phyloP scores from a whole-genome alignment of 2,888 invertebrate genomes.

The Cataglyphis rosenhaueri region DNA sequence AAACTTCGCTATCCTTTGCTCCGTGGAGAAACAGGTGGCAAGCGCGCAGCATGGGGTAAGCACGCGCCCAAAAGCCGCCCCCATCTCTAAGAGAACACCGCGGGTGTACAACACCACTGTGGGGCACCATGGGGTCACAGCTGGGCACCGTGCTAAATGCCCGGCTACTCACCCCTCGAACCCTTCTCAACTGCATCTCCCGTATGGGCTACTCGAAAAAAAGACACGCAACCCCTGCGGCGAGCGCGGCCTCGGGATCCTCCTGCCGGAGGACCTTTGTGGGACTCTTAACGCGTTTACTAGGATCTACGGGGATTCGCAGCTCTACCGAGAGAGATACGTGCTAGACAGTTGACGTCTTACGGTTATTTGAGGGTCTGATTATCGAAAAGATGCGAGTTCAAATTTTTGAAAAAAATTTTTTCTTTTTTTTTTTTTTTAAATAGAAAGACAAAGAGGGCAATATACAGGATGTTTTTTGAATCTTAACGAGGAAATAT shows the following conservation, averaged over 20 bases:
- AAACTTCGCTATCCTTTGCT: slow-evolving; percentile 28
- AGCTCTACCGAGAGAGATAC: not conserved
- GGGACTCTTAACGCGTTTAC: slow-evolving; percentile 14
- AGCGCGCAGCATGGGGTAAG: slow-evolving; percentile 80
- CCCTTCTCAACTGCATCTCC: slow-evolving; percentile 35
- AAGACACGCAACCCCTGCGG: slow-evolving; percentile 69
- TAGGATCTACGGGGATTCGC: not conserved
- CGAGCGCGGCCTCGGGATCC: slow-evolving; percentile 39
- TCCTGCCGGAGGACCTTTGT: slow-evolving; percentile 29
- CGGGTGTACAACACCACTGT: slow-evolving; percentile 60
- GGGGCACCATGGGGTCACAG: slow-evolving; percentile 78
- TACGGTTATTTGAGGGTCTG: slow-evolving; percentile 5
- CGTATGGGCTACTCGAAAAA: slow-evolving; percentile 70
- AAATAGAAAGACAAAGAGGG: not conserved
- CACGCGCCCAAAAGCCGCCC: slow-evolving; percentile 80
- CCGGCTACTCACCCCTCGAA: slow-evolving; percentile 64
- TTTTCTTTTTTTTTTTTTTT: not conserved
- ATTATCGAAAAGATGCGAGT: not conserved
- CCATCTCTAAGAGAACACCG: slow-evolving; percentile 72
- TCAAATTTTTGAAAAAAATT: not conserved
- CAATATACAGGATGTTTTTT: too few species aligned
- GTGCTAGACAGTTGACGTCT: not conserved
- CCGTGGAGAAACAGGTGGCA: slow-evolving; percentile 81
- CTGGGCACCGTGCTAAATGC: slow-evolving; percentile 81
- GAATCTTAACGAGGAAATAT: too few species aligned